These are phyloP conservation scores for Cheilosia soror DNA, from an alignment of 2,888 invertebrate species.

Conservation along the genomic window DNA sequence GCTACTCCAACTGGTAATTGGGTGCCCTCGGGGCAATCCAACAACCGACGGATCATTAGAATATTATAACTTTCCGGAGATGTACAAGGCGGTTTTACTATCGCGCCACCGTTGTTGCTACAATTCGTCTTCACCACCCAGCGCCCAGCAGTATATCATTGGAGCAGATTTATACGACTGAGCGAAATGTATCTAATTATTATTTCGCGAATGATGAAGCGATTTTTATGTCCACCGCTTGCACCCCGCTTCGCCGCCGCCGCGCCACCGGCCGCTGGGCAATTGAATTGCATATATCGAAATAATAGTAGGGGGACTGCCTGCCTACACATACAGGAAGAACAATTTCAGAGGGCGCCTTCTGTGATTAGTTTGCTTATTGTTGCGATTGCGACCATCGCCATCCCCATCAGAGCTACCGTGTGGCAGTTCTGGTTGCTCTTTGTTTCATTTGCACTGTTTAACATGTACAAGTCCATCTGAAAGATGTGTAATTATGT, in stretches of 20 bases:
- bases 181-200: conserved; percentile 73
- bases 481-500: conserved; percentile 62
- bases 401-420: conserved; percentile 25
- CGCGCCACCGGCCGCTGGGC: conserved; percentile 20
- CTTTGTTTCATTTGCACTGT: conserved; percentile 39
- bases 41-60: conserved; percentile 67
- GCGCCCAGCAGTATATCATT: conserved; percentile 57
- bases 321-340: not conserved
- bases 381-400: conserved; percentile 15
- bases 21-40: conserved; percentile 42
- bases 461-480: conserved; percentile 53
- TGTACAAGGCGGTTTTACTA: conserved; percentile 70
- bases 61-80: conserved; percentile 69
- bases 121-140: conserved; percentile 59
- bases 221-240: conserved; percentile 72
- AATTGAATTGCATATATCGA: conserved; percentile 62
- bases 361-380: conserved; percentile 59
- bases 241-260: conserved; percentile 17
- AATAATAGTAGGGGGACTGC: conserved; percentile 8
- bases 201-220: conserved; percentile 72
- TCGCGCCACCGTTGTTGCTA: conserved; percentile 46
- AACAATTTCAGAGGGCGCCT: conserved; percentile 62
- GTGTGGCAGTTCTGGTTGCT: conserved; percentile 8
- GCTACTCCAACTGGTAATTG: conserved; percentile 53
- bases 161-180: conserved; percentile 63